phyloP scores from a whole-genome alignment of 2,797 vertebrate genomes.

The Fratercula arctica region DNA sequence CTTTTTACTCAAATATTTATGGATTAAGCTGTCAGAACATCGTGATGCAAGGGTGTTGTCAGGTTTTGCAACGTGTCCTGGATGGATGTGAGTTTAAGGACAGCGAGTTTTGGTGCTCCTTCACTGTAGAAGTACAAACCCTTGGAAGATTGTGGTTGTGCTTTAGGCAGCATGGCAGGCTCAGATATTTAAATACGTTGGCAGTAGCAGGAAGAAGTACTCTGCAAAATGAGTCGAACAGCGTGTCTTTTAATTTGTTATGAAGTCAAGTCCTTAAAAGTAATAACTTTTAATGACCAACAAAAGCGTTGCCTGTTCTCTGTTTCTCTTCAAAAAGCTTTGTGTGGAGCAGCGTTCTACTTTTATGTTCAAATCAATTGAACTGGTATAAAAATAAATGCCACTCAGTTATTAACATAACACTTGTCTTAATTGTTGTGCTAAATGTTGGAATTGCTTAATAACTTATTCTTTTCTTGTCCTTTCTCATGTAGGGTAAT shows the following conservation, averaged over 20 bases:
- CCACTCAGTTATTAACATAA: neutral
- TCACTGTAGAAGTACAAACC: neutral
- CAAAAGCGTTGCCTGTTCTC: neutral
- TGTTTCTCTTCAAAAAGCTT: neutral
- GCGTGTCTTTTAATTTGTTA: neutral
- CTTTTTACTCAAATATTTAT: neutral
- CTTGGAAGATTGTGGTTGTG: neutral
- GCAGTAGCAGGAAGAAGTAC: neutral
- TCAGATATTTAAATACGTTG: slow-evolving; percentile 13
- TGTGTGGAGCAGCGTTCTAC: neutral
- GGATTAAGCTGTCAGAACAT: neutral
- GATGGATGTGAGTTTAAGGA: neutral
- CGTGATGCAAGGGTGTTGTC: fast-evolving
- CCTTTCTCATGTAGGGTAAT: neutral
- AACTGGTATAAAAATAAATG: neutral
- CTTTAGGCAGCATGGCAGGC: slow-evolving; percentile 16
- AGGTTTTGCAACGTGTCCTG: neutral
- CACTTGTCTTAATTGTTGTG: neutral
- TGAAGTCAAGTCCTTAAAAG: neutral
- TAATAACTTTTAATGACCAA: neutral
- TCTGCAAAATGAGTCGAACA: neutral
- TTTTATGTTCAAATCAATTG: neutral
- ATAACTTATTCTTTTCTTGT: neutral
- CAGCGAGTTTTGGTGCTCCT: neutral
- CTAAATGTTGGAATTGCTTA: neutral